A percentile compares a stretch with the other conserved stretches of the same genome.
These are phyloP conservation scores for Euthynnus affinis DNA, from an alignment of 2,797 vertebrate genomes.

Conservation along the genomic window DNA sequence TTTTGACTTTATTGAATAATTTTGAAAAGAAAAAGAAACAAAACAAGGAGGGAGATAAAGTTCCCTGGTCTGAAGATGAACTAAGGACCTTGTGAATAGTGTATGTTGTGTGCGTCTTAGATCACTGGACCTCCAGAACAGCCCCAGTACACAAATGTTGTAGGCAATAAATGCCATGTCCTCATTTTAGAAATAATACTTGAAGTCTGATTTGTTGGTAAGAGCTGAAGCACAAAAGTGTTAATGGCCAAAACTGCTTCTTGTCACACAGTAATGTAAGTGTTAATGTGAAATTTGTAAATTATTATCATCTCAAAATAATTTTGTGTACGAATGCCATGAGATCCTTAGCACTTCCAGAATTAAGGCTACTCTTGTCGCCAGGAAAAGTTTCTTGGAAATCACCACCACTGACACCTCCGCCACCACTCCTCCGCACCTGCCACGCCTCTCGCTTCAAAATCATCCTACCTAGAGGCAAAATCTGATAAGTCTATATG, in stretches of 20 bases:
- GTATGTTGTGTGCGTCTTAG: not conserved
- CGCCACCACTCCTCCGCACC: slow-evolving; percentile 14
- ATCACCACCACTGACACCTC: slow-evolving; percentile 39
- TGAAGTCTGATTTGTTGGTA: not conserved
- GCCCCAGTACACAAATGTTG: not conserved
- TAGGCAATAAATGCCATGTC: not conserved
- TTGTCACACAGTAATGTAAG: too few relatives aligned
- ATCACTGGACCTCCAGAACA: slow-evolving; percentile 7
- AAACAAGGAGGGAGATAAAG: not conserved
- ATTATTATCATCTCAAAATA: not conserved
- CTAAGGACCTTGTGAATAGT: not conserved
- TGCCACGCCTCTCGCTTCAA: slow-evolving; percentile 47
- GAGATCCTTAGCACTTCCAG: not conserved
- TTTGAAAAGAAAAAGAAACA: not conserved
- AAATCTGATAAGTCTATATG: slow-evolving; percentile 78
- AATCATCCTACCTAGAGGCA: slow-evolving; percentile 66
- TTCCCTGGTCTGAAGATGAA: not conserved
- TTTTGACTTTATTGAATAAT: not conserved
- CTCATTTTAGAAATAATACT: not conserved
- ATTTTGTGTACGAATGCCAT: not conserved
- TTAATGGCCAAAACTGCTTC: not conserved
- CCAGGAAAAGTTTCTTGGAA: slow-evolving; percentile 66
- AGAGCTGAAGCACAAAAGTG: not conserved
- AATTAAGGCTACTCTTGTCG: not conserved
- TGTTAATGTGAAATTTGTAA: not conserved